A percentile compares a stretch with the other conserved stretches of the same genome.
Evolutionary conservation across 1,140 invertebrate species (phyloP).

Genomic region (Drosophila pseudoobscura): DNA sequence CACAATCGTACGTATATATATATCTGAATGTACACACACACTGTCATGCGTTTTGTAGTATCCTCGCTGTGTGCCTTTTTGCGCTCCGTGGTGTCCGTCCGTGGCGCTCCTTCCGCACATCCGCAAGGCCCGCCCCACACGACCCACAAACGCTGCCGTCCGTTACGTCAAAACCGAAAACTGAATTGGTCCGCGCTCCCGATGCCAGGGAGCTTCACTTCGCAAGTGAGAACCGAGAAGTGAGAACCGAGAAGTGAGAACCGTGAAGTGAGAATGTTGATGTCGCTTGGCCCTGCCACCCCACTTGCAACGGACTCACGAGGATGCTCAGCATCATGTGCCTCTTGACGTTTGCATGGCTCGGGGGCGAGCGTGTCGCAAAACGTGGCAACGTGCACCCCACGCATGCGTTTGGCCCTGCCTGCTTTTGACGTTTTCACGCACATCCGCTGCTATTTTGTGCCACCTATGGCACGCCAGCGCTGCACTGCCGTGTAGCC

Average conservation of each 20-base stretch:
- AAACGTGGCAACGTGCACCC: conserved; percentile 15
- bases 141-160: conserved; percentile 8
- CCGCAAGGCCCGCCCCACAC: conserved; percentile 18
- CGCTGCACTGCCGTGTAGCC: not conserved
- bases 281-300: not conserved
- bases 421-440: conserved; percentile 40
- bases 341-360: conserved; percentile 5
- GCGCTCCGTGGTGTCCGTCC: conserved; percentile 16
- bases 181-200: conserved; percentile 24
- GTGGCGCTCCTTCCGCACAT: conserved; percentile 14
- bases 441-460: conserved; percentile 18
- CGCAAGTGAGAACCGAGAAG: not conserved
- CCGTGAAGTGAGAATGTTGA: conserved; percentile 3
- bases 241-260: too few species aligned
- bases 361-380: conserved; percentile 15
- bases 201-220: conserved; percentile 14
- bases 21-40: conserved; percentile 42
- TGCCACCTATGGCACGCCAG: not conserved
- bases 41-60: conserved; percentile 37
- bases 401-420: conserved; percentile 51
- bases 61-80: conserved; percentile 33
- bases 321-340: conserved; percentile 36
- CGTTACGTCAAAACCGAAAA: conserved; percentile 40
- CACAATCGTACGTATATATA: conserved; percentile 6
- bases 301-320: conserved; percentile 2